phyloP scores from a whole-genome alignment of 2,888 invertebrate species.

The Folsomia candida region DNA sequence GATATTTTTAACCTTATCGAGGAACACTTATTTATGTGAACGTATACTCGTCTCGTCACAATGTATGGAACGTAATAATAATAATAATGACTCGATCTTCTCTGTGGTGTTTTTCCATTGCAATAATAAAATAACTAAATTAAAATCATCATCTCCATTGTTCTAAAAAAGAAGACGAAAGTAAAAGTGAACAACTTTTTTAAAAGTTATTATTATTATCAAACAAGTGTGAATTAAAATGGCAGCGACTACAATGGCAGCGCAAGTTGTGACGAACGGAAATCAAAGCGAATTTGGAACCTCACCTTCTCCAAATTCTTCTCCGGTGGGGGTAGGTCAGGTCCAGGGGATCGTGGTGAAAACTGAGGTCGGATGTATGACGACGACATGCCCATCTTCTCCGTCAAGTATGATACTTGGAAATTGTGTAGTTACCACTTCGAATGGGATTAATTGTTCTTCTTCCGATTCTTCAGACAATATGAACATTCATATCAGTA shows the following conservation, averaged over 20 bases:
- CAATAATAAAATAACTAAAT: too few species aligned
- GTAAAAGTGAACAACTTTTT: too few species aligned
- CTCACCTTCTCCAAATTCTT: slow-evolving; percentile 11
- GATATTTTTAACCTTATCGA: too few species aligned
- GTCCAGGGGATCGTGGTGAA: slow-evolving; percentile 28
- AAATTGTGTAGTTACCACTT: neutral
- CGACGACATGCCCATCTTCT: slow-evolving; percentile 15
- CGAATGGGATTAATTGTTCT: neutral
- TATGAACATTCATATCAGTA: neutral
- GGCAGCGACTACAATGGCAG: slow-evolving; percentile 43
- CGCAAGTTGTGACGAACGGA: slow-evolving; percentile 37
- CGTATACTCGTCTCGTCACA: too few species aligned
- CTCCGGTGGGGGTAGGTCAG: slow-evolving; percentile 16
- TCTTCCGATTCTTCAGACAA: neutral
- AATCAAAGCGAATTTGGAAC: slow-evolving; percentile 34
- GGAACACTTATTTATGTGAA: too few species aligned
- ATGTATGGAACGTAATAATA: too few species aligned
- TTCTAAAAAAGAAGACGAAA: too few species aligned
- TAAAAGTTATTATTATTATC: neutral
- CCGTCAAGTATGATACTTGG: neutral
- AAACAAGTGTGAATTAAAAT: slow-evolving; percentile 19
- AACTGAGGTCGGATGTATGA: slow-evolving; percentile 42
- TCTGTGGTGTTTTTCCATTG: too few species aligned
- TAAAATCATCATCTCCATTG: too few species aligned
- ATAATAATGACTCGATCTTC: too few species aligned